Base-by-base conservation (phyloP, 2,888 invertebrate species). In the Phyllotreta cruciferae region DNA sequence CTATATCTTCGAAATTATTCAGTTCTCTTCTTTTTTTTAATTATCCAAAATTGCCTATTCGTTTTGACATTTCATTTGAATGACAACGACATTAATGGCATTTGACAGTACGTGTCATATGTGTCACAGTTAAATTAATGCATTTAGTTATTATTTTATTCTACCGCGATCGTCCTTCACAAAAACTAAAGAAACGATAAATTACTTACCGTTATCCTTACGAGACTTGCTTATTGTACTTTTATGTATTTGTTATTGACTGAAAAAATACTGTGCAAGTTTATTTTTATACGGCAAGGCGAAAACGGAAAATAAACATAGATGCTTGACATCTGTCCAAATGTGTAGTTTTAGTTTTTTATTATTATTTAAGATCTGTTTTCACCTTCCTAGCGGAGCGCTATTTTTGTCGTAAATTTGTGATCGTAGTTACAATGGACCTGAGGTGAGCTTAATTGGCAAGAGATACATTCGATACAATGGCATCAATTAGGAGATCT, bases 401-500 rank as follows among this genome's bases (percentile, higher is more conserved):
- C 70, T 71, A 72, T 72, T 72, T 73, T 71, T 72, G 68, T 65
- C 60, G 50, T 52, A 60, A 24, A 49, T 54, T 49, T 55, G 47
- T 62, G 60, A 63, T 58, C 54, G 60, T 63, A 60, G 41, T 37
- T 69, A 74, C 69, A 73, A 77, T 78, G 65, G 73, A 76, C 70
- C 72, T 78, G 67, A 76, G 76, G 72, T 72, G 70, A 71, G 72
- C 69, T 64, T 73, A 72, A 70, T 56, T 49, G 61, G 64, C 68
- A 44, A 41, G 60, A 49, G 56, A 41, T 54, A 47, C 65, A 49
- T 68, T 54, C 56, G 61, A 61, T 64, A 75, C 69, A 70, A 81
- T 81, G 81, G 80, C 80, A 75, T 76, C 79, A 61, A 72, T 77
- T 42, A 87, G 89, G 82, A 85, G 90, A 85, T 90, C 91, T 83